A percentile compares a stretch with the other conserved stretches of the same genome.
These are phyloP conservation scores for Lasioglossum malachurum DNA, from an alignment of 2,888 invertebrate genomes.

Conservation along the genomic window DNA sequence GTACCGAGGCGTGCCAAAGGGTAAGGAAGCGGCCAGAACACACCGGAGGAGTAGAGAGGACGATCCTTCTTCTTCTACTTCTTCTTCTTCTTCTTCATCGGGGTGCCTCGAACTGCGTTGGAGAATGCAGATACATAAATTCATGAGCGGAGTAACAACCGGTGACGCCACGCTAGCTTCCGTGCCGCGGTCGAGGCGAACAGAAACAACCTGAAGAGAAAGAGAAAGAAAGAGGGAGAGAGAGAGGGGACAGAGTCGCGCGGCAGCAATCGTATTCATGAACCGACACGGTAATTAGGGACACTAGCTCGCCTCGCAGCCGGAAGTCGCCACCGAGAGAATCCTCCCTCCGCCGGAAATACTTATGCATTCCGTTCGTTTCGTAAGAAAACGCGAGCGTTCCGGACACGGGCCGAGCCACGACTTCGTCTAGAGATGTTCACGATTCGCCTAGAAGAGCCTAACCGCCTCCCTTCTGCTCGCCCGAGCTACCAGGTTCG, in stretches of 20 bases:
- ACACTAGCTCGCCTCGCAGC: constrained; percentile 84
- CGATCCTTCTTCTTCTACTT: constrained; percentile 38
- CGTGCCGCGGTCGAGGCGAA: constrained; percentile 77
- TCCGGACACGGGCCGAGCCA: constrained; percentile 69
- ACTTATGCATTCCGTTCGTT: constrained; percentile 84
- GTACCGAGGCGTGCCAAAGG: constrained; percentile 71
- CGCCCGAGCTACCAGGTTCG: neutral
- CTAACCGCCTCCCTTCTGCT: neutral
- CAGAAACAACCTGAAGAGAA: neutral
- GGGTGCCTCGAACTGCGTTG: constrained; percentile 79
- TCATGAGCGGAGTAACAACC: constrained; percentile 84
- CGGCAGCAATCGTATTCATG: constrained; percentile 84
- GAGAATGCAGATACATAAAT: constrained; percentile 85
- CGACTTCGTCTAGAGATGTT: constrained; percentile 4
- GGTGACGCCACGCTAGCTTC: constrained; percentile 85
- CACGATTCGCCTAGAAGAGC: neutral
- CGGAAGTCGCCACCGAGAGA: constrained; percentile 83
- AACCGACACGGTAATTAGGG: constrained; percentile 85
- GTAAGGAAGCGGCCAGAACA: constrained; percentile 59
- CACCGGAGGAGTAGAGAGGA: constrained; percentile 28
- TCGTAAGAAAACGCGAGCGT: constrained; percentile 80
- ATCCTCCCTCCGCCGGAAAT: constrained; percentile 84
- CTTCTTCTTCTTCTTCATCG: constrained; percentile 46
- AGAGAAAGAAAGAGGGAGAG: neutral
- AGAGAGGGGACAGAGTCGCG: constrained; percentile 47